Percentiles rank a stretch among this genome's conserved stretches.
These are phyloP conservation scores for Argyresthia goedartella DNA, from an alignment of 2,888 invertebrate species.

Conservation along the genomic window DNA sequence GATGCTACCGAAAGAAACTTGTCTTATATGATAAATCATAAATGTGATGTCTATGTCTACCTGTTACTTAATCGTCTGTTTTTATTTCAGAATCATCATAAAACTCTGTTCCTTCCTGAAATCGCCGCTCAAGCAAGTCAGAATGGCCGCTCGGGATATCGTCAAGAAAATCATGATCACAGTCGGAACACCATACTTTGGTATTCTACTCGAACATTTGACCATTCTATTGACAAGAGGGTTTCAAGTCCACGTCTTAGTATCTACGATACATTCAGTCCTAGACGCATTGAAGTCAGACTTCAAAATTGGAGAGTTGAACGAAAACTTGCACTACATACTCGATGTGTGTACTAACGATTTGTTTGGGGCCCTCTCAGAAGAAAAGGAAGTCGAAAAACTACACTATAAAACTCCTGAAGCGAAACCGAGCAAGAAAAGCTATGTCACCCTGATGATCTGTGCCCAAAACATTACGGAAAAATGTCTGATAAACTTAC, in stretches of 20 bases:
- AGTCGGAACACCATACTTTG: slow-evolving; percentile 86
- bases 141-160: slow-evolving; percentile 89
- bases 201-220: slow-evolving; percentile 84
- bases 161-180: slow-evolving; percentile 90
- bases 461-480: slow-evolving; percentile 84
- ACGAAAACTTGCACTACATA: slow-evolving; percentile 81
- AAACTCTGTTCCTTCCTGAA: slow-evolving; percentile 93
- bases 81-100: slow-evolving; percentile 78
- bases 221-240: slow-evolving; percentile 85
- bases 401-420: slow-evolving; percentile 85
- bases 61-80: neutral
- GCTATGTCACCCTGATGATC: slow-evolving; percentile 87
- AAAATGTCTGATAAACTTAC: slow-evolving; percentile 79
- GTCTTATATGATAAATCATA: too few species aligned
- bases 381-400: slow-evolving; percentile 93
- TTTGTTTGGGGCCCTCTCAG: slow-evolving; percentile 87
- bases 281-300: slow-evolving; percentile 77
- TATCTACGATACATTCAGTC: slow-evolving; percentile 88
- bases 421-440: slow-evolving; percentile 86
- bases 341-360: slow-evolving; percentile 89
- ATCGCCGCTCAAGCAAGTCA: slow-evolving; percentile 88
- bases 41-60: too few species aligned
- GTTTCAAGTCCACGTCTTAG: slow-evolving; percentile 94
- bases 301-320: slow-evolving; percentile 85
- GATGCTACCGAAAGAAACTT: too few species aligned